Conservation (phyloP, 2,797 vertebrate species). For the Sebastes alutus region DNA sequence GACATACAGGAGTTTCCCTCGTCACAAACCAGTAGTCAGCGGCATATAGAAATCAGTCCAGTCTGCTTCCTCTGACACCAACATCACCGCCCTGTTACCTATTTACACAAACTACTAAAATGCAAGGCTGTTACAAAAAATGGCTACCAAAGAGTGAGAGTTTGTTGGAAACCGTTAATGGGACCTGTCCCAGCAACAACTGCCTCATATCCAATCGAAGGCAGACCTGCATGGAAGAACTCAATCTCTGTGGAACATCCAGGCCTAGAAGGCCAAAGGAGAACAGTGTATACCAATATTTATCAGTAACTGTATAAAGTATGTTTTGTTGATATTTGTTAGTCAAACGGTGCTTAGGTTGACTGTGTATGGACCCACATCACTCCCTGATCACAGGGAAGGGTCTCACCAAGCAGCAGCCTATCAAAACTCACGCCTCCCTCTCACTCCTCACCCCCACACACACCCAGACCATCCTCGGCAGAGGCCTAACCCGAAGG, state of each 20-base stretch:
- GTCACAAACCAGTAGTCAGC: slow-evolving; percentile 78
- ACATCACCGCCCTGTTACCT: slow-evolving; percentile 6
- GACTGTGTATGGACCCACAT: slow-evolving; percentile 56
- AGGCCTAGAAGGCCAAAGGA: slow-evolving; percentile 63
- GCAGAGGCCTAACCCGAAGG: slow-evolving; percentile 76
- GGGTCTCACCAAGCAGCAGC: slow-evolving; percentile 48
- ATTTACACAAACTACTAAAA: slow-evolving; percentile 56
- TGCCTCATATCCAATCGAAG: slow-evolving; percentile 53
- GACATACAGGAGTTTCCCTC: slow-evolving; percentile 82
- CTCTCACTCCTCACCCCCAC: slow-evolving; percentile 2
- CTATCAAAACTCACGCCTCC: slow-evolving; percentile 44
- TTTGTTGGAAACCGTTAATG: slow-evolving; percentile 21
- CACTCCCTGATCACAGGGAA: slow-evolving; percentile 47
- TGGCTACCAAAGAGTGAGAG: slow-evolving; percentile 43
- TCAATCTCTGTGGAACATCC: slow-evolving; percentile 41
- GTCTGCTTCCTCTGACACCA: slow-evolving; percentile 91
- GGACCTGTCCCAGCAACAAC: slow-evolving; percentile 46
- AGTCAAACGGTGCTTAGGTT: slow-evolving; percentile 51
- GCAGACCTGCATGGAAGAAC: slow-evolving; percentile 79
- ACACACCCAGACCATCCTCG: slow-evolving; percentile 55
- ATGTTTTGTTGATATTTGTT: slow-evolving; percentile 40
- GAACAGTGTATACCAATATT: slow-evolving; percentile 67
- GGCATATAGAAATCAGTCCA: slow-evolving; percentile 87
- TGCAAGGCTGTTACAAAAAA: slow-evolving; percentile 31
- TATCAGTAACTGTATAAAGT: slow-evolving; percentile 65